Evolutionary conservation across 2,888 invertebrate species (phyloP), one percentile per base, ranked within the genome.

Genomic region (Drosophila subsilvestris): DNA sequence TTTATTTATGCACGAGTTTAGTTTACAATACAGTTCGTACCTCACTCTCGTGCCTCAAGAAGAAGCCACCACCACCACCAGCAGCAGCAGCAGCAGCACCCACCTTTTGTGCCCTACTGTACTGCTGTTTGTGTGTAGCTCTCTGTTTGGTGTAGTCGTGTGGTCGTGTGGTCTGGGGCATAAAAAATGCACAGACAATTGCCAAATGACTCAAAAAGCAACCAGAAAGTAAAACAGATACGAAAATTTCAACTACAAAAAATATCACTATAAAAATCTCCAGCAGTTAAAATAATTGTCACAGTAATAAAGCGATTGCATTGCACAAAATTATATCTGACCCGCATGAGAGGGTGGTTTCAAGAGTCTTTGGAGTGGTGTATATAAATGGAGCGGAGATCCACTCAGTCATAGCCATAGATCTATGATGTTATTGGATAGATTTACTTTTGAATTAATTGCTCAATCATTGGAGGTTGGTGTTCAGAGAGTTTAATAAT

Each of bases 201-300:
- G 73, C 63, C 60, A 51, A 56, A 59, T 60, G 55, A 59, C 67
- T 58, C 50, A 47, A 60, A 37, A 45, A 32, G 17, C 27, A 69
- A 25, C 17, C 18, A 60, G 45, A 70, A 70, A 49, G 25, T 43
- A 57, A 27, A 63, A 51, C 51, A 73, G 69, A 66, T 70, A 59
- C 47, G 18, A 29, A 66, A 55, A 51, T 49, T 37, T 37, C 37
- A 37, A 37, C 48, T 49, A 54, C 65, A 85, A 82, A 79, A 77
- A 78, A 81, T 79, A 79, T 81, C 82, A 87, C 77, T 74, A 84
- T 88, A 88, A 84, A 84, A 84, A 87, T 89, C 73, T 75, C 86
- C 85, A 78, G 89, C 89, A 87, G 89, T 89, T 85, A 72, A 85
- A 85, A 85, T 85, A 89, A 85, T 85, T 85, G 84, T 85, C 84